Evolutionary conservation across 2,888 invertebrate genomes (phyloP), one percentile per base, ranked within the genome.

Genomic region (Odiellus spinosus): DNA sequence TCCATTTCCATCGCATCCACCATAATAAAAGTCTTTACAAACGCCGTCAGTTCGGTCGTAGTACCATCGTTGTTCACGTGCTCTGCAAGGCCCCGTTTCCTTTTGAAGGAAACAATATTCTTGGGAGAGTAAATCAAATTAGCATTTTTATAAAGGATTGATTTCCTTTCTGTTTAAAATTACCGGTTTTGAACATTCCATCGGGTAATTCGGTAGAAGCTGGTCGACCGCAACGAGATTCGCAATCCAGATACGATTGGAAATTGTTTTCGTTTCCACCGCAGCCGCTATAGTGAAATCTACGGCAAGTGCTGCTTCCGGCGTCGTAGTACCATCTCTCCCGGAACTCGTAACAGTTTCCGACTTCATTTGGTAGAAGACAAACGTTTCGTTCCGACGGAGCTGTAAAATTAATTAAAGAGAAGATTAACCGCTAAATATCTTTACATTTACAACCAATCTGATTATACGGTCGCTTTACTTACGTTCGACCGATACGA

Each of bases 211-310:
- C 46, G 6, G 44, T 39, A 17, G 43, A 44, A 33, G 20, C 12
- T 3, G 47, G 41, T 42, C 45, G 42, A 18, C 49, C 52, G 48
- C 65, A 65, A 12, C 58, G 56, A 18, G 56, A 51, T 46, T 73
- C 63, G 58, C 87, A 88, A 39, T 75, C 76, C 35, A 72, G 66
- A 62, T 80, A 73, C 0, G 75, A 71, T 5, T 62, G 63, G 68
- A 80, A 90, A 67, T 85, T 76, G 61, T 93, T 93, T 18, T 75
- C 77, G 64, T 95, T 95, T 47, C 91, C 93, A 41, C 77, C 76
- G 62, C 93, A 93, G 19, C 93, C 93, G 38, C 85, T 81, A 63
- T 80, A 91, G 40, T 77, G 55, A 20, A 91, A 90, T 47, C 76
- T 72, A 55, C 76, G 68, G 67, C 90, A 91, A 34, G 44, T 46